These are phyloP conservation scores for Caranx melampygus DNA, from an alignment of 2,113 vertebrate species.

Conservation along the genomic window DNA sequence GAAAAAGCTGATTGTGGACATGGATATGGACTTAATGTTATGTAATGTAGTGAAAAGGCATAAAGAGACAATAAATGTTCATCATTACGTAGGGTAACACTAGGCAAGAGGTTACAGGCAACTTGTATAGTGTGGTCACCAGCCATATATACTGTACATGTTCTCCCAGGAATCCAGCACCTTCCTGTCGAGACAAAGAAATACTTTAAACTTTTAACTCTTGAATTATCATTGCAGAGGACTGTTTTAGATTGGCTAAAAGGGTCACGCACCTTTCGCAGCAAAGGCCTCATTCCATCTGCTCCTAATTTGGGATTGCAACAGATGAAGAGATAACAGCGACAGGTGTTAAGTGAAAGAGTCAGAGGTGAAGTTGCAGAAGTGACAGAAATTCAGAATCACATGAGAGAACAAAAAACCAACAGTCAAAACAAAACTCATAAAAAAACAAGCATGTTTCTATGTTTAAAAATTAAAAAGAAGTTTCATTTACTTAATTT, in stretches of 20 bases:
- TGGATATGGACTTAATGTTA: conserved; percentile 62
- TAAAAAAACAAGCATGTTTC: neutral
- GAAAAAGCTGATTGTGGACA: conserved; percentile 61
- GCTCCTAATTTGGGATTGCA: conserved; percentile 76
- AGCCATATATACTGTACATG: conserved; percentile 78
- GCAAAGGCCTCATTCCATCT: conserved; percentile 65
- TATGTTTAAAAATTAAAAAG: conserved; percentile 3
- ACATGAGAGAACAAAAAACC: neutral
- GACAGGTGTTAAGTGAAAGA: conserved; percentile 66
- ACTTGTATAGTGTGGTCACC: conserved; percentile 55
- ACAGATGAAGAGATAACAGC: conserved; percentile 61
- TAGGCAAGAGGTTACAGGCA: conserved; percentile 52
- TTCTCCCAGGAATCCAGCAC: conserved; percentile 71
- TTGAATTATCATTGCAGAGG: neutral
- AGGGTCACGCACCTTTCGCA: conserved; percentile 68
- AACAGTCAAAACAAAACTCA: neutral
- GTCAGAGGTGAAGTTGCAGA: conserved; percentile 17
- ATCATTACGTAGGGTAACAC: conserved; percentile 46
- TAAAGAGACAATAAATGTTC: conserved; percentile 50
- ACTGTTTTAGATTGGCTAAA: conserved; percentile 57
- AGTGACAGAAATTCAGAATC: neutral
- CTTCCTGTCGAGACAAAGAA: conserved; percentile 57
- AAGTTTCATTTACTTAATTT: neutral
- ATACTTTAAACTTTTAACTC: neutral
- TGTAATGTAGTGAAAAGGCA: conserved; percentile 35